Base-by-base conservation (phyloP, 2,113 vertebrate genomes). In the Bombycilla garrulus region DNA sequence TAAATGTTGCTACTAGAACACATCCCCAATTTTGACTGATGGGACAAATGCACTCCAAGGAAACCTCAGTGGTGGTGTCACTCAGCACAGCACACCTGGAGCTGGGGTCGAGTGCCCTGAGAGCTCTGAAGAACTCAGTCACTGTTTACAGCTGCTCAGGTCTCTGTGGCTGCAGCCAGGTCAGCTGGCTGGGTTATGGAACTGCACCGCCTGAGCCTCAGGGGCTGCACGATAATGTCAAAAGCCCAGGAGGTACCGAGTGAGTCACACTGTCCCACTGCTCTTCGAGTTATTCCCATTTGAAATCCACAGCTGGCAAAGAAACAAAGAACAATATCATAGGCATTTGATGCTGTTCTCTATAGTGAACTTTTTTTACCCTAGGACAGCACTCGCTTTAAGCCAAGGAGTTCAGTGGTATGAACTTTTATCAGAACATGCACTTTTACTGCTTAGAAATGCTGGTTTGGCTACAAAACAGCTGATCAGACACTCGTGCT, bases 251-350 rank as follows among this genome's bases (percentile, higher is more conserved):
- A 96, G 96, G 95, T 92, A 90, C 65, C 2, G 81, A 94, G 86
- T 98, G 97, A 98, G 71, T 97, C 97, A 98, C 35, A 71, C 73
- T 4, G 80, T 96, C 97, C 97, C 96, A 94, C 96, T 97, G 97
- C 92, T 97, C 93, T 90, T 25, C 97, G 95, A 97, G 94, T 95
- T 95, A 97, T 80, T 97, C 97, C 92, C 56, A 48, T 73, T 97
- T 90, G 81, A 97, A 97, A 97, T 93, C 97, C 93, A 81, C 90
- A 91, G 57, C 11, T 98, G 97, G 98, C 97, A 98, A 54, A 38
- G 91, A 97, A 97, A 97, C 96, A 98, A 97, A 98, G 97, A 93
- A 79, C 79, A 94, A 73, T 56, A 81, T 86, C 97, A 97, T 47
- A 95, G 96, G 97, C 94, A 97, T 91, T 96, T 94, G 92, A 93